Evolutionary conservation across 2,797 vertebrate species (phyloP), one percentile per base, ranked within the genome.

Genomic region (Halcyon leucocephala): DNA sequence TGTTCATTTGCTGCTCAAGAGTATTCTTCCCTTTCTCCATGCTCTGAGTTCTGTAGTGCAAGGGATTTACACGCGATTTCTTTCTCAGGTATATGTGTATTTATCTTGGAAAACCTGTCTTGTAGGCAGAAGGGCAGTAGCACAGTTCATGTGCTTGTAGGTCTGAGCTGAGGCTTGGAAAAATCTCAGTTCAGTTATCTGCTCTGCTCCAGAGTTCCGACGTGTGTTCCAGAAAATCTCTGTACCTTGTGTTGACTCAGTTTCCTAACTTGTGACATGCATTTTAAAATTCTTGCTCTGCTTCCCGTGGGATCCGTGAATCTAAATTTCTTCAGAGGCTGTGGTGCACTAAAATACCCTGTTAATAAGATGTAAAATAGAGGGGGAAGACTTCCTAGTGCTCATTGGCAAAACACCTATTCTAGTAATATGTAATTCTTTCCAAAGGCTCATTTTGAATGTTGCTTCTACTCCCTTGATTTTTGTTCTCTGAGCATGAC

Each of bases 1-100:
- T 85, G 17, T 69, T 96, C 60, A 72, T 82, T 96, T 85, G 57
- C 84, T 78, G 49, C 65, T 95, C 14, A 62, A 81, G 57, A 78
- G 31, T 73, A 66, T 90, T 89, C 35, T 82, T 94, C 61, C 29
- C 26, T 93, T 89, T 60, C 51, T 29, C 11, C 37, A 28, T 52
- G 49, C 18, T 57, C 29, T 1, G 28, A 64, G 16, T 61, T 80
- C 33, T 72, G 19, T 42, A 86, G 46, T 80, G 57, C 28, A 65
- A 89, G 73, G 48, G 74, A 86, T 95, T 82, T 86, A 16, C 41
- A 57, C 85, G 35, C 80, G 39, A 64, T 89, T 93, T 92, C 1
- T 1, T 80, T 60, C 25, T 4, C 60, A 86, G 83, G 31, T 96
- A 17, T 67, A 19, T 46, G 9, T n/a, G 6, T 62, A 6, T 73